Conservation (phyloP, 1,140 invertebrate species). For the Grapholita molesta region DNA sequence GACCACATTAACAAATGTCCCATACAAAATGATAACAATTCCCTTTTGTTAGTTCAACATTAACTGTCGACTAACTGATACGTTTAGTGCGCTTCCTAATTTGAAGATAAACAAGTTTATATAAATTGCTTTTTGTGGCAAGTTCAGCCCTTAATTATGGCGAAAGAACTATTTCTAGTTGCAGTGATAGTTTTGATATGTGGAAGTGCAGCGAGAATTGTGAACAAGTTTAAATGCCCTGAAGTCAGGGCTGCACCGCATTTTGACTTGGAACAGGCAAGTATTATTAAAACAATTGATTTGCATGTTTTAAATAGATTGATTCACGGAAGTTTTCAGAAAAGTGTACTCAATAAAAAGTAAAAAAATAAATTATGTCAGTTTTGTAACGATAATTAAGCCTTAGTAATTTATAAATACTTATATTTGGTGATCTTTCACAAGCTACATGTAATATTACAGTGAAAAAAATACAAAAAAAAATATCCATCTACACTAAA, state of each 20-base stretch:
- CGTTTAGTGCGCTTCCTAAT: slow-evolving; percentile 26
- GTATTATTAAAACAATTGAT: slow-evolving; percentile 21
- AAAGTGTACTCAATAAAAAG: too few species aligned
- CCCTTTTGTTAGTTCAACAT: slow-evolving; percentile 65
- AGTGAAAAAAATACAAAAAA: too few species aligned
- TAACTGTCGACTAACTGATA: slow-evolving; percentile 47
- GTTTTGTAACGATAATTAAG: too few species aligned
- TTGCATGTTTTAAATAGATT: background rate
- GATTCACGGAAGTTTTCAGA: background rate
- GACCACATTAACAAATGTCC: slow-evolving; percentile 64
- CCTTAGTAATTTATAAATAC: too few species aligned
- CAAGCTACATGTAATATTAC: too few species aligned
- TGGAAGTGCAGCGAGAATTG: slow-evolving; percentile 42
- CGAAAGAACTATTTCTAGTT: slow-evolving; percentile 31
- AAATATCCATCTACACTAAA: too few species aligned
- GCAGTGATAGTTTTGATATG: slow-evolving; percentile 32
- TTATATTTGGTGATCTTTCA: too few species aligned
- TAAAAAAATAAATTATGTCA: too few species aligned
- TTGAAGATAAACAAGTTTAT: background rate
- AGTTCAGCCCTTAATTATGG: slow-evolving; percentile 30
- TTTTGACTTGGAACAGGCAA: slow-evolving; percentile 64
- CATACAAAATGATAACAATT: slow-evolving; percentile 73
- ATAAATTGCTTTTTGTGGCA: background rate
- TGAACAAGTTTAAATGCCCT: slow-evolving; percentile 67
- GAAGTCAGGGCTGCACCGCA: slow-evolving; percentile 68